Percentiles rank a stretch among this genome's conserved stretches.
These are phyloP conservation scores for Nothocercus nigrocapillus DNA, from an alignment of 2,113 vertebrate species.

Conservation along the genomic window DNA sequence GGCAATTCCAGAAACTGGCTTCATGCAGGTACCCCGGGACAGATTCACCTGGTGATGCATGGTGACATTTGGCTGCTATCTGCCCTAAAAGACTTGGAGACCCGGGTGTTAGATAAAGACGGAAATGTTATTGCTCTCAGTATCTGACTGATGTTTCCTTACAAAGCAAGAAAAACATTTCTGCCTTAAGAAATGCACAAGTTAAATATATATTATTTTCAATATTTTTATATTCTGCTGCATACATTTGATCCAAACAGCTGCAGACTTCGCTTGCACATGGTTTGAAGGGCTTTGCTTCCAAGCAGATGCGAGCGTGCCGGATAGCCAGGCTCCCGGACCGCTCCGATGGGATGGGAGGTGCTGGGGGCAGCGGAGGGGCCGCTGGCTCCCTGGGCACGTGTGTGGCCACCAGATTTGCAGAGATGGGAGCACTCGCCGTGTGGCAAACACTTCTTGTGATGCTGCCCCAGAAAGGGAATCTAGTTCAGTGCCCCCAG, in stretches of 20 bases:
- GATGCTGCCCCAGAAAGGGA: constrained; percentile 54
- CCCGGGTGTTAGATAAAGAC: rapidly evolving
- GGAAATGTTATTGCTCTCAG: not conserved
- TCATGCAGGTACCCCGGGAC: not conserved
- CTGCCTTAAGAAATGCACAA: not conserved
- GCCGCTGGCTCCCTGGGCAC: not conserved
- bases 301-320: not conserved
- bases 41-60: not conserved
- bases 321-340: rapidly evolving
- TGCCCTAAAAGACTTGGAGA: not conserved
- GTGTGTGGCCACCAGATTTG: constrained; percentile 28
- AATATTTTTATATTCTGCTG: not conserved
- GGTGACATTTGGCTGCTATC: too few relatives aligned
- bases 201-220: not conserved
- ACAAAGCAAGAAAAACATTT: not conserved
- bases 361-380: not conserved
- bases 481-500: constrained; percentile 53
- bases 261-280: not conserved
- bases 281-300: not conserved
- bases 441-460: not conserved
- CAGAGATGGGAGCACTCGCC: not conserved
- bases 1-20: not conserved
- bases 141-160: not conserved
- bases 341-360: not conserved
- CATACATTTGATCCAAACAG: not conserved